phyloP scores from a whole-genome alignment of 2,113 vertebrate genomes.

The Falcunculus frontatus region DNA sequence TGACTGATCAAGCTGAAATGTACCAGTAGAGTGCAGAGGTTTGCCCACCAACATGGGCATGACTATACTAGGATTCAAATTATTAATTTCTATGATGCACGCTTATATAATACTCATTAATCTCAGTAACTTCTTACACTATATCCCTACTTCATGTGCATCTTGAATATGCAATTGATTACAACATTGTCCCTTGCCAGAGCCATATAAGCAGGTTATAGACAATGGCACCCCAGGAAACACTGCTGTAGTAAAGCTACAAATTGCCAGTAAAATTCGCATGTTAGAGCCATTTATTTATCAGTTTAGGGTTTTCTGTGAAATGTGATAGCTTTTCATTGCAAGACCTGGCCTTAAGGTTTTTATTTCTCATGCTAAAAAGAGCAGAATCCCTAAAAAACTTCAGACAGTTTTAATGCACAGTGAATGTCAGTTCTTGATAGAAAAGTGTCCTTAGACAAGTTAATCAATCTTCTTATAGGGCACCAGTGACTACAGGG shows the following conservation, averaged over 20 bases:
- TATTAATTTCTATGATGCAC: background rate
- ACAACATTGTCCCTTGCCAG: background rate
- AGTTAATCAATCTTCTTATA: background rate
- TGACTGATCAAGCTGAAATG: background rate
- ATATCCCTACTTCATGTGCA: background rate
- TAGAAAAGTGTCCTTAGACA: background rate
- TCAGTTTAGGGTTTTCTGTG: background rate
- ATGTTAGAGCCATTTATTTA: background rate
- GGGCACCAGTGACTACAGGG: background rate
- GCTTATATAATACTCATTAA: background rate
- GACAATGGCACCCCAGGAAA: background rate
- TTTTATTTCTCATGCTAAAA: background rate
- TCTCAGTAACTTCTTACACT: background rate
- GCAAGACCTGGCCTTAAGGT: background rate
- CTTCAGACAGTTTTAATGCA: background rate
- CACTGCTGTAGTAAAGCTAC: background rate
- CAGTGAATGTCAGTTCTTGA: background rate
- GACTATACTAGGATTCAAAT: background rate
- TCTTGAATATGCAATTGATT: background rate
- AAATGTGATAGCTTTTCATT: background rate
- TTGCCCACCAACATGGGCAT: background rate
- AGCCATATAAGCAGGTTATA: background rate
- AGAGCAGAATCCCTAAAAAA: background rate
- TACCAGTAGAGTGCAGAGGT: background rate
- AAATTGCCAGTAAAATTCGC: background rate